Base-by-base conservation (phyloP, 2,113 vertebrate genomes). In the Ahaetulla prasina region DNA sequence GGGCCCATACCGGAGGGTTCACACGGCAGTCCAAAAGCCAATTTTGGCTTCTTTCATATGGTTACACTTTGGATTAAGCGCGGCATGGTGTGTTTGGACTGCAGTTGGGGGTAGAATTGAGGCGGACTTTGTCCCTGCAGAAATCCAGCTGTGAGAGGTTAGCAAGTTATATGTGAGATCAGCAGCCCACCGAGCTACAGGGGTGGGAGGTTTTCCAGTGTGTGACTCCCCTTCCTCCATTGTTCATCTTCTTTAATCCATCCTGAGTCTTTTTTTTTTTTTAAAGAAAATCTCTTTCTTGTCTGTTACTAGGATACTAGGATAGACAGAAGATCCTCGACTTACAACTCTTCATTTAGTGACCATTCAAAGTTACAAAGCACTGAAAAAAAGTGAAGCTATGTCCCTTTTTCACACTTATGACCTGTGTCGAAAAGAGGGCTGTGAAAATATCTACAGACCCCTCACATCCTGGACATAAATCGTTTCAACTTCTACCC, bases 211-310 rank as follows among this genome's bases (percentile, higher is more conserved):
- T 86, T 20, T 90, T 87, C 8, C 87, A 2, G 86, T 18, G n/a
- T 30, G 63, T 93, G 95, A 93, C 39, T 87, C 30, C 2, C 1
- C 94, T 95, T 93, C 93, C 93, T 96, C 94, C 95, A 20, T 45
- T 8, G n/a, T 53, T 4, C 7, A 43, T 63, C 95, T 95, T 93
- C 88, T 93, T 55, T 89, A 57, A 12, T 57, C 35, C 74, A 85
- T 91, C 90, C 60, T 93, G 8, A 0, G n/a, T 20, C n/a, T 4
- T 20, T 74, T 20, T 49, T 63, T 39, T 47, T 30, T 4, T 63
- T 30, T 1, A 10, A 60, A 57, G 10, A 60, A 49, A 49, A 85
- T 84, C 25, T 54, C 89, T 74, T 74, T n/a, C 50, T 23, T 45
- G 39, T 74, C 8, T 47, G 18, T 22, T 47, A n/a, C n/a, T n/a